Conservation (phyloP, 2,113 vertebrate genomes). For the Eolophus roseicapilla region DNA sequence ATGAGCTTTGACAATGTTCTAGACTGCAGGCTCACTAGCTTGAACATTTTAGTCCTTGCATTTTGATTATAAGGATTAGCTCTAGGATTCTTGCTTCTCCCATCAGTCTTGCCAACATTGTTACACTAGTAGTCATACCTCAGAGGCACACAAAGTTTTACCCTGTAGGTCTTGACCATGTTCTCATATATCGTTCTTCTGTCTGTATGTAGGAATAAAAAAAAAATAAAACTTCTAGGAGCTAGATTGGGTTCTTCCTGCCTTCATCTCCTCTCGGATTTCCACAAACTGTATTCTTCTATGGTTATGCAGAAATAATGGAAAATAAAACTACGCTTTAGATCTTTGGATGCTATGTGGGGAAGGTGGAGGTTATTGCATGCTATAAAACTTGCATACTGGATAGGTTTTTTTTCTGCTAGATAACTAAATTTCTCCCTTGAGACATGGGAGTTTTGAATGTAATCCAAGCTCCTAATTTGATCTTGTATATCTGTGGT, state of each 20-base stretch:
- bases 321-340: background rate
- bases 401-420: constrained; percentile 16
- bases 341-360: background rate
- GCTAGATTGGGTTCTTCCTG: background rate
- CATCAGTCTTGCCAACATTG: background rate
- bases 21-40: background rate
- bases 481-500: constrained; percentile 24
- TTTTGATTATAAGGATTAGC: background rate
- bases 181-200: constrained; percentile 3
- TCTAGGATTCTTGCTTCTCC: background rate
- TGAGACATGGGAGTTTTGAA: background rate
- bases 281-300: background rate
- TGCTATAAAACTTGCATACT: background rate
- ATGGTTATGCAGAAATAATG: background rate
- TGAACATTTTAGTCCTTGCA: background rate
- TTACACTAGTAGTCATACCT: background rate
- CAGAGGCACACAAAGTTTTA: background rate
- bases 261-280: background rate
- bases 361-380: background rate
- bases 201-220: background rate
- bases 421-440: background rate
- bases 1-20: background rate
- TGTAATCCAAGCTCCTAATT: background rate
- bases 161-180: background rate
- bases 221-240: background rate